Base-by-base conservation (phyloP, 2,888 invertebrate genomes). In the Pandemis cinnamomeana region DNA sequence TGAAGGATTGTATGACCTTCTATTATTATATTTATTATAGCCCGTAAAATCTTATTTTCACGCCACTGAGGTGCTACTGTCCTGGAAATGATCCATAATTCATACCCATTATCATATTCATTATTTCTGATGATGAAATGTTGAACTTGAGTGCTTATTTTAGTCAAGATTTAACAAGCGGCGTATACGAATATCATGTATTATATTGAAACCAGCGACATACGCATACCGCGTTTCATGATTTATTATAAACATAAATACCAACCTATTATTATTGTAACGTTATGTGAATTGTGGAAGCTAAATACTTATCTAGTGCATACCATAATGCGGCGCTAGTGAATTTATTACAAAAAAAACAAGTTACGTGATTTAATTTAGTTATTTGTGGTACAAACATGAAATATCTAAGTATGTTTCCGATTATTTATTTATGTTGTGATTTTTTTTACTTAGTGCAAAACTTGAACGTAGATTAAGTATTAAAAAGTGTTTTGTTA, bases 1-100 rank as follows among this genome's bases (percentile, higher is more conserved):
- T 58, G 58, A 58, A 58, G 27, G 58, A 58, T 58, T 11, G 58
- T 58, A 5, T 58, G 58, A 58, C 58, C 58, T 58, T 58, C 58
- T 58, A 27, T 15, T 55, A 55, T 55, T 55, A 10, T 63, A 42
- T 63, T 10, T 66, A 46, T 46, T 44, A 41, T 15, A 53, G 44
- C 15, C 42, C 27, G 53, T 53, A 55, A 36, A 53, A 36, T 58
- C 27, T 10, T 27, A 58, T 58, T 58, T 58, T 58, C 58, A 58
- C 58, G 58, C 58, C 58, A 58, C 58, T 27, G 58, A 5, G 58
- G 15, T 8, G 7, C 58, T 27, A 58, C 58, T 58, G 27, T 58
- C 27, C 27, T 20, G 11, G 27, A 27, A 27, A 58, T 41, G 15
- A 15, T 44, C 48, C 44, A 62, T 63, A 62, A 36, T 62, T 60